Conservation (phyloP, 2,797 vertebrate genomes). For the Meda fulgida region DNA sequence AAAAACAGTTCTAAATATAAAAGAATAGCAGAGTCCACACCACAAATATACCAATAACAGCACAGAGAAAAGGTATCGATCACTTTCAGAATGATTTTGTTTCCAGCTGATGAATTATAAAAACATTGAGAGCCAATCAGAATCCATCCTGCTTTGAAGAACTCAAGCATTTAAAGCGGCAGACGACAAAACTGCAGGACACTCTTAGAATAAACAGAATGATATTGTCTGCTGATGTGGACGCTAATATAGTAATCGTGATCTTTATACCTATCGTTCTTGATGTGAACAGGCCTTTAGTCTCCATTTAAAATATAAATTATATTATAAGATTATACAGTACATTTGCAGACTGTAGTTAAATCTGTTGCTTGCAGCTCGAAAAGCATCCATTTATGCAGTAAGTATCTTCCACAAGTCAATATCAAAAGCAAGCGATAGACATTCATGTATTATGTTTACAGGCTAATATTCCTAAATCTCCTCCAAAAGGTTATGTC, state of each 20-base stretch:
- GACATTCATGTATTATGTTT: constrained; percentile 43
- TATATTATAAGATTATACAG: background rate
- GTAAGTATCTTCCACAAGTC: background rate
- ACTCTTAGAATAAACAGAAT: background rate
- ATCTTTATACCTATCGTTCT: background rate
- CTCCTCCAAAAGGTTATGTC: constrained; percentile 43
- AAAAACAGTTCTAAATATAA: too few species aligned
- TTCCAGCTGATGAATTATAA: background rate
- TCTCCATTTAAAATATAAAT: background rate
- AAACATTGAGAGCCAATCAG: background rate
- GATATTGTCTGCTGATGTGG: background rate
- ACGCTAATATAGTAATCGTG: background rate
- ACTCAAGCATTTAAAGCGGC: background rate
- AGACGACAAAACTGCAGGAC: background rate
- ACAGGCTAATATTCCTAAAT: constrained; percentile 42
- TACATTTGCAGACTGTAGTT: background rate
- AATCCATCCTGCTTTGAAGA: background rate
- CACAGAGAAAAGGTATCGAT: background rate
- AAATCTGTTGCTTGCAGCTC: background rate
- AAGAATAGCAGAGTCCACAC: background rate
- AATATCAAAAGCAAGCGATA: background rate
- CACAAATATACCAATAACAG: background rate
- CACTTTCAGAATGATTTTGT: background rate
- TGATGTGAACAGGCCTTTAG: background rate
- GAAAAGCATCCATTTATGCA: background rate